A percentile compares a stretch with the other conserved stretches of the same genome.
Evolutionary conservation across 2,888 invertebrate species (phyloP).

Genomic region (Melangyna quadrimaculata): DNA sequence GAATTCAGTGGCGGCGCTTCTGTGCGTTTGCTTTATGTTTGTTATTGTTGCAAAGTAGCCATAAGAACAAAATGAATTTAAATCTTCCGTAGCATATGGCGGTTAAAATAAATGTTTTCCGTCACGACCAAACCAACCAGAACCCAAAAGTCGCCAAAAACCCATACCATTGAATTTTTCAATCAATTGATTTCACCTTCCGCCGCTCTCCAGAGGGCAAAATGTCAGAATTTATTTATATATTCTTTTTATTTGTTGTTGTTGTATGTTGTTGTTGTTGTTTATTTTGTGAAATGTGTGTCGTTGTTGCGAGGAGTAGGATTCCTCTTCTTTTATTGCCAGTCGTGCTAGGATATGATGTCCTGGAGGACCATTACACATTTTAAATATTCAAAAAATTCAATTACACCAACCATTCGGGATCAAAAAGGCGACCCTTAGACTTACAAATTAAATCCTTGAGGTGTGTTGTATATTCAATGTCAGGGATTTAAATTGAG

Average conservation of each 20-base stretch:
- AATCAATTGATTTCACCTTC: conserved; percentile 63
- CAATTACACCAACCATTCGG: conserved; percentile 62
- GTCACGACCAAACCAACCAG: background rate
- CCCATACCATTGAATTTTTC: conserved; percentile 19
- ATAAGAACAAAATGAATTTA: conserved; percentile 52
- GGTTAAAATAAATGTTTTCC: conserved; percentile 57
- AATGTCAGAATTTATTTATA: conserved; percentile 35
- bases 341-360: conserved; percentile 28
- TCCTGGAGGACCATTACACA: conserved; percentile 34
- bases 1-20: background rate
- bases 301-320: background rate
- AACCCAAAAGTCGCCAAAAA: too few relatives aligned
- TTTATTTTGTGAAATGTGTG: background rate
- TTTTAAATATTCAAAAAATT: conserved; percentile 66
- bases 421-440: background rate
- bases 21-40: conserved; percentile 19
- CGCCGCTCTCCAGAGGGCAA: background rate
- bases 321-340: conserved; percentile 10
- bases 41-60: background rate
- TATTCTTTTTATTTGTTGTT: background rate
- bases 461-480: conserved; percentile 35
- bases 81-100: conserved; percentile 62
- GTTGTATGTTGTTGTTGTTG: background rate
- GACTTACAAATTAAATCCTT: conserved; percentile 56
- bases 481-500: background rate